These are phyloP conservation scores for Calliscelio sp. DNA, from an alignment of 2,888 invertebrate genomes.

Conservation along the genomic window DNA sequence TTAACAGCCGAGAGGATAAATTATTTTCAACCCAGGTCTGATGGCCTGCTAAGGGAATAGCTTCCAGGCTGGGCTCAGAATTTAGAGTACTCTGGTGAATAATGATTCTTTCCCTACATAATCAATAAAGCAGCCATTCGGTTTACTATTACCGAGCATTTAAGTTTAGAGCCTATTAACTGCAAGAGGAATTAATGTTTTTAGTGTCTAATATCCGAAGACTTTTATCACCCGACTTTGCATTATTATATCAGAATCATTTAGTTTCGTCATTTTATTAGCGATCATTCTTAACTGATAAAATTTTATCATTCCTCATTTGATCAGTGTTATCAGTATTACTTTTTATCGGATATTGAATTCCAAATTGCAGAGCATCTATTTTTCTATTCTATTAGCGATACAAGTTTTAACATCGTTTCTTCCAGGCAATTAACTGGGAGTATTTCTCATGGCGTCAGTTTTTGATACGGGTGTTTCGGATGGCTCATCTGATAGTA, in stretches of 20 bases:
- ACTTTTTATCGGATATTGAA: too few relatives aligned
- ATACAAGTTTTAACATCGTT: conserved; percentile 43
- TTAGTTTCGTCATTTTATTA: too few relatives aligned
- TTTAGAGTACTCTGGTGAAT: conserved; percentile 64
- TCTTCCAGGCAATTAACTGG: conserved; percentile 57
- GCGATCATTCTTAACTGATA: too few relatives aligned
- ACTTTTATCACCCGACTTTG: too few relatives aligned
- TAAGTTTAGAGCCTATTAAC: conserved; percentile 15
- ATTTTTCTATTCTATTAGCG: too few relatives aligned
- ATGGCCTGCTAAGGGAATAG: conserved; percentile 53
- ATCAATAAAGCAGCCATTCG: conserved; percentile 57
- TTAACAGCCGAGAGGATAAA: conserved; percentile 62
- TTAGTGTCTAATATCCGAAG: too few relatives aligned
- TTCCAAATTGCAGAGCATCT: too few relatives aligned
- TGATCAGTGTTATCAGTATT: too few relatives aligned
- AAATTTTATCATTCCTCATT: too few relatives aligned
- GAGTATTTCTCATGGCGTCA: conserved; percentile 61
- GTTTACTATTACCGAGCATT: conserved; percentile 27
- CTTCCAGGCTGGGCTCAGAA: conserved; percentile 56
- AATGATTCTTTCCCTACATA: conserved; percentile 64
- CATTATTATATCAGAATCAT: too few relatives aligned
- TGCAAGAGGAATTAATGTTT: conserved; percentile 6
- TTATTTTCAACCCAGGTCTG: conserved; percentile 53
- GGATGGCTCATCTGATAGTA: conserved; percentile 57
- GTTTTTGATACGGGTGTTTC: conserved; percentile 66